Conservation (phyloP, 2,113 vertebrate genomes). For the Ardeotis arabs region DNA sequence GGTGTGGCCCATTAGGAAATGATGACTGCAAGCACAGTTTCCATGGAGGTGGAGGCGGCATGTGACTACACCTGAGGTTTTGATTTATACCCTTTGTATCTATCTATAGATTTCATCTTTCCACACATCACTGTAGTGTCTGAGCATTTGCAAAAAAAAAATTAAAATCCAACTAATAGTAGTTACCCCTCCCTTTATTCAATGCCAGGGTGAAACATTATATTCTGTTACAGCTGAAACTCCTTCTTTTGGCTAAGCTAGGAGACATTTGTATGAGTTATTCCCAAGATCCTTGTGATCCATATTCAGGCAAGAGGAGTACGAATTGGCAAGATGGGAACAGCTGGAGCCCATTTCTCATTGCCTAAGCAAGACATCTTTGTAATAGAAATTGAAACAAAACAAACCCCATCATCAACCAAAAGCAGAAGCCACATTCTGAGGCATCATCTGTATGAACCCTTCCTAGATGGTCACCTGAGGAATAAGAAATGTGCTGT, state of each 20-base stretch:
- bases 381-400: background rate
- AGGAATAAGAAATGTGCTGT: fast-evolving
- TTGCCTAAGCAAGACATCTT: background rate
- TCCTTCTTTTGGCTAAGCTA: conserved; percentile 17
- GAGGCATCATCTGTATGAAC: background rate
- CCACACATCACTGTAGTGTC: background rate
- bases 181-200: background rate
- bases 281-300: background rate
- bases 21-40: background rate
- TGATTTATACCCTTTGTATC: background rate
- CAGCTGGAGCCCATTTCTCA: background rate
- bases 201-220: background rate
- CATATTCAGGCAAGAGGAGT: background rate
- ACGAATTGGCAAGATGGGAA: background rate
- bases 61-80: background rate
- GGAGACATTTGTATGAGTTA: conserved; percentile 19
- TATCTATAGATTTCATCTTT: background rate
- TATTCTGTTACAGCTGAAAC: background rate
- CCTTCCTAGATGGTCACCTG: background rate
- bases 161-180: background rate
- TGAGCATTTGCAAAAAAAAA: background rate
- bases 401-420: background rate
- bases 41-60: background rate
- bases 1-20: background rate
- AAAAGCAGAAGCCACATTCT: background rate